Evolutionary conservation across 2,113 vertebrate species (phyloP).

Genomic region (Lonchura striata): DNA sequence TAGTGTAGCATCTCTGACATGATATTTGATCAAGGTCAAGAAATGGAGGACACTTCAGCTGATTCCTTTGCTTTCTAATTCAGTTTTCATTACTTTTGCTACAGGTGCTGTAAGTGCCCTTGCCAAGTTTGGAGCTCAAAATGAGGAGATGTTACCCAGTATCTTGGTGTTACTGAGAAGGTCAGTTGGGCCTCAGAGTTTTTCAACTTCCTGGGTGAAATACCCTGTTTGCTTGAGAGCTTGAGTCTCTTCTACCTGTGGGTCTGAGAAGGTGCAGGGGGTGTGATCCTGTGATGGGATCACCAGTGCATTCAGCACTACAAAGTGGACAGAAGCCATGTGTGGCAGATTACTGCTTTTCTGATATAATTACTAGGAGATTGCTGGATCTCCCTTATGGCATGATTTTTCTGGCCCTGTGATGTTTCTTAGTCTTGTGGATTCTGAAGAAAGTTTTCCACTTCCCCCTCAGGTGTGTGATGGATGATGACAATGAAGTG

Average conservation of each 20-base stretch:
- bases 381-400: not conserved
- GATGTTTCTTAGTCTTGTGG: not conserved
- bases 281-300: not conserved
- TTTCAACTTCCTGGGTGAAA: not conserved
- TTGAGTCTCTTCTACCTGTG: not conserved
- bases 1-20: not conserved
- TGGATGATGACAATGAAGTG: conserved; percentile 84
- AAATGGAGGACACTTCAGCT: not conserved
- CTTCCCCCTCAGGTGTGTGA: conserved; percentile 75
- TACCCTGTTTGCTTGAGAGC: not conserved
- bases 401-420: not conserved
- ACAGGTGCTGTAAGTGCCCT: conserved; percentile 82
- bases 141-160: conserved; percentile 82
- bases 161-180: conserved; percentile 80
- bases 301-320: not conserved
- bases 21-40: not conserved
- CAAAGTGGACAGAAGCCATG: not conserved
- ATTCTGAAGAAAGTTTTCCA: not conserved
- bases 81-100: not conserved
- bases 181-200: conserved; percentile 35
- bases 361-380: not conserved
- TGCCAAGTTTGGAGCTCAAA: conserved; percentile 84
- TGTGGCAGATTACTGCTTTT: not conserved
- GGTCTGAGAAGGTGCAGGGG: not conserved
- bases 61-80: not conserved